These are phyloP conservation scores for Frankliniella fusca DNA, from an alignment of 2,888 invertebrate genomes.

Conservation along the genomic window DNA sequence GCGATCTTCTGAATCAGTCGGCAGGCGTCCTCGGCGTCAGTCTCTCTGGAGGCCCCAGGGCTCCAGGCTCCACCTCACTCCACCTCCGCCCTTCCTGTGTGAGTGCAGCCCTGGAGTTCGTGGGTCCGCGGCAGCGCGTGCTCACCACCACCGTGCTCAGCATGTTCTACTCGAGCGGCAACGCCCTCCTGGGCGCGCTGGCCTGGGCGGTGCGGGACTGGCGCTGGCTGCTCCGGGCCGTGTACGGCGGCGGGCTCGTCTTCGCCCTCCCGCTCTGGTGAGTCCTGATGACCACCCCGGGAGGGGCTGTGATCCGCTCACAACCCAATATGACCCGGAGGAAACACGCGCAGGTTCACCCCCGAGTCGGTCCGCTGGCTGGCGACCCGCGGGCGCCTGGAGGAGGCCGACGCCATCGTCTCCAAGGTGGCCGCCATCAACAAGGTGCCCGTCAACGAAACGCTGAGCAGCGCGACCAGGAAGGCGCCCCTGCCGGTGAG, in stretches of 20 bases:
- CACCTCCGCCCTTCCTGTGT: background rate
- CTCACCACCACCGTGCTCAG: slow-evolving; percentile 52
- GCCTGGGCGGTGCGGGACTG: slow-evolving; percentile 63
- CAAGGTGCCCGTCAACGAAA: slow-evolving; percentile 43
- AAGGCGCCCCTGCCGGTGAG: background rate
- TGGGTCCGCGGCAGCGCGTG: slow-evolving; percentile 67
- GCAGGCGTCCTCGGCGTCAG: too few species aligned
- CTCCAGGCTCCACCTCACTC: too few species aligned
- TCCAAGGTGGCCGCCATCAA: slow-evolving; percentile 56
- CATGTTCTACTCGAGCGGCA: slow-evolving; percentile 62
- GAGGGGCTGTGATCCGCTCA: too few species aligned
- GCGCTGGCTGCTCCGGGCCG: slow-evolving; percentile 60
- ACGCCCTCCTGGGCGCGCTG: slow-evolving; percentile 57
- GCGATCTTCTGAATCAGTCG: too few species aligned
- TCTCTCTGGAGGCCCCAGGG: too few species aligned
- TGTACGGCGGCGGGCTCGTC: slow-evolving; percentile 64
- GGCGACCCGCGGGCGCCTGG: slow-evolving; percentile 53
- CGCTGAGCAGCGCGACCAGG: background rate
- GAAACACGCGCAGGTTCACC: slow-evolving; percentile 51
- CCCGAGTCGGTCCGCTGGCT: slow-evolving; percentile 67
- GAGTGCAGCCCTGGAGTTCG: slow-evolving; percentile 63
- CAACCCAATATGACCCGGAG: too few species aligned
- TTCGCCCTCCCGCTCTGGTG: slow-evolving; percentile 63
- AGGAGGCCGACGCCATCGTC: slow-evolving; percentile 55
- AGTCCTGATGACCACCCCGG: too few species aligned